phyloP scores from a whole-genome alignment of 2,888 invertebrate species.

The Hyles lineata region DNA sequence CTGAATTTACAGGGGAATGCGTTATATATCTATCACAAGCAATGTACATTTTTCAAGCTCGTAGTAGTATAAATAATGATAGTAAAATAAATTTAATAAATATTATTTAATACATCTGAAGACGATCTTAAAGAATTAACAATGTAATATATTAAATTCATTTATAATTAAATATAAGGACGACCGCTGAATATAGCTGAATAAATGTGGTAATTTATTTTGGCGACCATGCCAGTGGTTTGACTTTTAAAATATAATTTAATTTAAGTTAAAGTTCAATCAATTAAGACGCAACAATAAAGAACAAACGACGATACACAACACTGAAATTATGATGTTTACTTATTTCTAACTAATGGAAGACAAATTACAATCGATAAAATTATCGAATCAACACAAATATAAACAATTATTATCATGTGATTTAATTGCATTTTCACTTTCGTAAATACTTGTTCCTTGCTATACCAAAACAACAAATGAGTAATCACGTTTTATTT shows the following conservation, averaged over 20 bases:
- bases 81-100: background rate
- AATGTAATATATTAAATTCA: too few species aligned
- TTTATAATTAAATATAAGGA: too few species aligned
- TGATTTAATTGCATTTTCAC: slow-evolving; percentile 9
- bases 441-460: background rate
- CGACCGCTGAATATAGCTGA: too few species aligned
- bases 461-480: background rate
- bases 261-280: too few species aligned
- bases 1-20: slow-evolving; percentile 7
- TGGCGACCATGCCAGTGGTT: too few species aligned
- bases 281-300: background rate
- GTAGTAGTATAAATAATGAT: slow-evolving; percentile 30
- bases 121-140: too few species aligned
- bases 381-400: slow-evolving; percentile 43
- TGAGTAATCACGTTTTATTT: too few species aligned
- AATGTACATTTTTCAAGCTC: slow-evolving; percentile 31
- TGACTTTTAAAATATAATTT: too few species aligned
- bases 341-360: slow-evolving; percentile 60
- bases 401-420: slow-evolving; percentile 35
- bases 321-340: slow-evolving; percentile 44
- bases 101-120: background rate
- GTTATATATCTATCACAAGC: slow-evolving; percentile 32
- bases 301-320: background rate
- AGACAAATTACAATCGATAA: slow-evolving; percentile 56
- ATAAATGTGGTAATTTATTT: too few species aligned